Conservation (phyloP, 2,888 invertebrate genomes). For the Cloeon dipterum region DNA sequence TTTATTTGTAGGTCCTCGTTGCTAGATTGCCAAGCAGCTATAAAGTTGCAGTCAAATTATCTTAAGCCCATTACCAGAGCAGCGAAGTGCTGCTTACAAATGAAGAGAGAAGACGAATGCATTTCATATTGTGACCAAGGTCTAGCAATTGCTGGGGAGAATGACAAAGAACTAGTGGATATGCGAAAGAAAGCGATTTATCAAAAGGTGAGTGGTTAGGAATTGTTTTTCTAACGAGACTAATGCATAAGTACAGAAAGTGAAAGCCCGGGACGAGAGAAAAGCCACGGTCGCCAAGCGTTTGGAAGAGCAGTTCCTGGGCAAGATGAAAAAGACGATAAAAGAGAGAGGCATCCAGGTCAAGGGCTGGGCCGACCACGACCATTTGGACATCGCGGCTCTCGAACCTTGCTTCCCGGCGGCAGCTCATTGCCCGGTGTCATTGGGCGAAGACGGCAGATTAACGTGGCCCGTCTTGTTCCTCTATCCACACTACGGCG, state of each 20-base stretch:
- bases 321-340: conserved; percentile 15
- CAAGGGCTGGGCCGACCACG: conserved; percentile 5
- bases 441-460: conserved; percentile 26
- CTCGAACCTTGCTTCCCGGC: conserved; percentile 40
- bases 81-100: conserved; percentile 43
- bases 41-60: conserved; percentile 52
- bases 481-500: conserved; percentile 67
- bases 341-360: conserved; percentile 20
- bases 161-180: conserved; percentile 28
- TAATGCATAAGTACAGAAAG: conserved; percentile 14
- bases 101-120: conserved; percentile 44
- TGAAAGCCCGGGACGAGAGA: conserved; percentile 7
- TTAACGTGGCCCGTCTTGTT: conserved; percentile 75
- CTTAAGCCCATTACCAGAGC: conserved; percentile 52
- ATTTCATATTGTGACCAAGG: conserved; percentile 40
- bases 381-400: neutral
- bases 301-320: conserved; percentile 19
- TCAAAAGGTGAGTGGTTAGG: conserved; percentile 18
- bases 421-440: conserved; percentile 36
- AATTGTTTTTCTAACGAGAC: conserved; percentile 21
- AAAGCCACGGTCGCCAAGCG: conserved; percentile 16
- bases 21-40: conserved; percentile 54
- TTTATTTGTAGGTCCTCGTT: conserved; percentile 34
- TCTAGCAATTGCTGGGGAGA: neutral
- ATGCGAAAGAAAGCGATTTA: conserved; percentile 27